These are phyloP conservation scores for Chelidonichthys spinosus DNA, from an alignment of 2,797 vertebrate species.

Conservation along the genomic window DNA sequence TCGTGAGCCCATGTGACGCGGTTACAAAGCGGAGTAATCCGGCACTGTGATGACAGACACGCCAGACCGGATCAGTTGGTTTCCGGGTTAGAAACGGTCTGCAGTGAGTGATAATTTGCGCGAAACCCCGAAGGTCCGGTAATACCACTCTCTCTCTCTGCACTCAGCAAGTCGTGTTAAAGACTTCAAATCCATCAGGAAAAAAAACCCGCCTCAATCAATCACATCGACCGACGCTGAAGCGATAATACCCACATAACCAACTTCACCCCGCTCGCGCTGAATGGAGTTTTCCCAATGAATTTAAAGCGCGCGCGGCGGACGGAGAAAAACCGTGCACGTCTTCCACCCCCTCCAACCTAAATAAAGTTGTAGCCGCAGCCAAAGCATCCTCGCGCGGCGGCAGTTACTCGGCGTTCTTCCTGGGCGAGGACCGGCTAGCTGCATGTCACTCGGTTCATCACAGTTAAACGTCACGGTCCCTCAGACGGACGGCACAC, in stretches of 20 bases:
- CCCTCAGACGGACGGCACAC: background rate
- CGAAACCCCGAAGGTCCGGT: background rate
- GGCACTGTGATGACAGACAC: conserved; percentile 55
- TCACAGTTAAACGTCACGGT: conserved; percentile 17
- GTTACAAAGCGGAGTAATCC: conserved; percentile 58
- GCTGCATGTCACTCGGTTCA: background rate
- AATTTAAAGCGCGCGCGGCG: background rate
- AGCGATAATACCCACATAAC: background rate
- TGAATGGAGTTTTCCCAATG: conserved; percentile 8
- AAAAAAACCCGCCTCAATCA: conserved; percentile 11
- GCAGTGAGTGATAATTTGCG: conserved; percentile 3
- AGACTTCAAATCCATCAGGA: background rate
- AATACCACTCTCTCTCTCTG: background rate
- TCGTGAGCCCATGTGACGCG: conserved; percentile 18
- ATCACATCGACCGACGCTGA: conserved; percentile 11
- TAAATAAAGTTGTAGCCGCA: conserved; percentile 38
- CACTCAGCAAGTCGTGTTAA: conserved; percentile 5
- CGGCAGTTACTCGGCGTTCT: background rate
- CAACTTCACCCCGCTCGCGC: background rate
- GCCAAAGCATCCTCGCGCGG: conserved; percentile 8
- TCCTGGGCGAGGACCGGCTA: background rate
- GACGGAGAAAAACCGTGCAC: background rate
- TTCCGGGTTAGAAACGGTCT: conserved; percentile 60
- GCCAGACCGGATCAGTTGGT: conserved; percentile 46
- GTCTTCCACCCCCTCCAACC: background rate